Conservation (phyloP, 2,888 invertebrate species). For the Eurytoma adleriae region DNA sequence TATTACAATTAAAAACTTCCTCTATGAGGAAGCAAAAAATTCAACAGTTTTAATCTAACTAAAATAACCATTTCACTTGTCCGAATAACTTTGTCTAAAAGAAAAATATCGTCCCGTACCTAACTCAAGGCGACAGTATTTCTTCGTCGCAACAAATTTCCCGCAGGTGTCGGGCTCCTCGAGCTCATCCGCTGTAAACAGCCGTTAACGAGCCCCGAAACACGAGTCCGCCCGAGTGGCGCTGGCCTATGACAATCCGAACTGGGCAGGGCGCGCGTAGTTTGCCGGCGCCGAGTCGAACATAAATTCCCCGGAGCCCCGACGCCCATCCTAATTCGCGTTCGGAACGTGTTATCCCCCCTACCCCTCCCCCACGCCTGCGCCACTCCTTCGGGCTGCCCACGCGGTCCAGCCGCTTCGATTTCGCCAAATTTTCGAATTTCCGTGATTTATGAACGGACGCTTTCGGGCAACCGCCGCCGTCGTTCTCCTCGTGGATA, state of each 20-base stretch:
- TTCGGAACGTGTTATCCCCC: constrained; percentile 9
- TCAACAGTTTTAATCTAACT: no score
- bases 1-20: no score
- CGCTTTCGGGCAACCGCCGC: no score
- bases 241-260: not conserved
- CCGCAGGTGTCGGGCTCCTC: not conserved
- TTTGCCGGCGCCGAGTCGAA: constrained; percentile 59
- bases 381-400: no score
- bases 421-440: no score
- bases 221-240: not conserved
- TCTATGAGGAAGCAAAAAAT: no score
- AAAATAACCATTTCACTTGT: no score
- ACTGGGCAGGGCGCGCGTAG: constrained; percentile 13
- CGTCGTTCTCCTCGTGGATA: no score
- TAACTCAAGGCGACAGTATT: no score
- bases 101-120: no score
- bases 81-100: no score
- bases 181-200: constrained; percentile 1
- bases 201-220: constrained; percentile 45
- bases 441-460: no score
- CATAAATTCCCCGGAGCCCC: constrained; percentile 61
- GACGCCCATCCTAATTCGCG: constrained; percentile 38
- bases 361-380: not conserved
- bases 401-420: not conserved
- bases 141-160: not conserved